Base-by-base conservation (phyloP, 2,888 invertebrate species). In the Orthonevra nobilis region DNA sequence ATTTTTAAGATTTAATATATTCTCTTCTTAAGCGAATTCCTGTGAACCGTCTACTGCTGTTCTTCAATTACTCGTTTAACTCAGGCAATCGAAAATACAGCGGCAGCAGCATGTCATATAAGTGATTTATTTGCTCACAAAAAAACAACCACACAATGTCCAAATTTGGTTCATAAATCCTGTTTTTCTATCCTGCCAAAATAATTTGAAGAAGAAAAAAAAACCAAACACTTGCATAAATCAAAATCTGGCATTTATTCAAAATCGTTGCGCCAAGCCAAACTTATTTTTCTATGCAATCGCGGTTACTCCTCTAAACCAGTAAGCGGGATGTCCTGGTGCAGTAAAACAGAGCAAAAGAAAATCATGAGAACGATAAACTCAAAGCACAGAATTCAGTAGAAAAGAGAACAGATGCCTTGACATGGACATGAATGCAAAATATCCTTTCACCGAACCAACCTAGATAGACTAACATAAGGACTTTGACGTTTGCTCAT, bases 401-500 rank as follows among this genome's bases (percentile, higher is more conserved):
- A 64, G 73, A 72, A 79, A 72, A 73, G 38, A 64, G 73, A 72
- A 79, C 79, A 73, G 79, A 79, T 79, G 79, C 79, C 79, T 68
- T 66, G 48, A 79, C 79, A 79, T 61, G 72, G 79, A 68, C 79
- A 79, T 79, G 73, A 79, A 79, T 79, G 79, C 73, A 73, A 66
- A 79, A 56, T 68, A 23, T 72, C 58, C 60, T 54, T 23, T 44
- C 42, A 20, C 46, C 66, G 70, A 30, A 50, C 56, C 79, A 79
- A 73, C 73, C 79, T 36, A 79, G 73, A 79, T 79, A 79, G 54
- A 73, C 66, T 56, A 36, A 68, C 73, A 73, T 73, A 60, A 79
- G 73, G 64, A 79, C 79, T 72, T 79, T 79, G 79, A 79, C 79
- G 79, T 66, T 72, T 40, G 66, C 79, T 79, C 79, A 79, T 79